Conservation (phyloP, 2,113 vertebrate species). For the Hymenochirus boettgeri region DNA sequence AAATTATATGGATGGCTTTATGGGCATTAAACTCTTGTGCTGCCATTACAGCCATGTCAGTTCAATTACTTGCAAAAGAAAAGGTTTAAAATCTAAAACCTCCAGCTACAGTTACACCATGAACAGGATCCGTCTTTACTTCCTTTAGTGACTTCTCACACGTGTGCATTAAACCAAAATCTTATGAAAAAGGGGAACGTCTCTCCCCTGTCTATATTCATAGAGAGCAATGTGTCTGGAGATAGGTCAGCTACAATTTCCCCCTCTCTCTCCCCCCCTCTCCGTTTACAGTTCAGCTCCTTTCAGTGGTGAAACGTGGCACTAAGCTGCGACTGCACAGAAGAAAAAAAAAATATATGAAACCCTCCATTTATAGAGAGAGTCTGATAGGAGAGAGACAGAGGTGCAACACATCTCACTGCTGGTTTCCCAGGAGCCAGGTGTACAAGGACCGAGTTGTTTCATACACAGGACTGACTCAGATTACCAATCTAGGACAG, state of each 20-base stretch:
- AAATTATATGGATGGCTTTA: no score
- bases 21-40: no score
- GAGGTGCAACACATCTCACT: neutral
- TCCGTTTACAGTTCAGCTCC: slow-evolving; percentile 7
- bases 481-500: slow-evolving; percentile 17
- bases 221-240: neutral
- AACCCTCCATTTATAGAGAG: slow-evolving; percentile 8
- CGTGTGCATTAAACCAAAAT: slow-evolving; percentile 39
- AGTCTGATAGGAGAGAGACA: neutral
- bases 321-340: slow-evolving; percentile 43
- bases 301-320: slow-evolving; percentile 61
- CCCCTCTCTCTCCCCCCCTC: no score
- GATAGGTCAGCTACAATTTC: neutral
- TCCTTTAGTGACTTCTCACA: no score
- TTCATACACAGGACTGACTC: slow-evolving; percentile 9
- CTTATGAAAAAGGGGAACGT: neutral
- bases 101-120: no score
- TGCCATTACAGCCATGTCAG: no score
- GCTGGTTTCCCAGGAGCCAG: slow-evolving; percentile 20
- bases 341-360: neutral
- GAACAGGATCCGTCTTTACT: no score
- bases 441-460: slow-evolving; percentile 36
- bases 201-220: slow-evolving; percentile 14
- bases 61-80: no score
- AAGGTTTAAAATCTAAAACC: no score